Evolutionary conservation across 2,797 vertebrate genomes (phyloP).

Genomic region (Argya squamiceps): DNA sequence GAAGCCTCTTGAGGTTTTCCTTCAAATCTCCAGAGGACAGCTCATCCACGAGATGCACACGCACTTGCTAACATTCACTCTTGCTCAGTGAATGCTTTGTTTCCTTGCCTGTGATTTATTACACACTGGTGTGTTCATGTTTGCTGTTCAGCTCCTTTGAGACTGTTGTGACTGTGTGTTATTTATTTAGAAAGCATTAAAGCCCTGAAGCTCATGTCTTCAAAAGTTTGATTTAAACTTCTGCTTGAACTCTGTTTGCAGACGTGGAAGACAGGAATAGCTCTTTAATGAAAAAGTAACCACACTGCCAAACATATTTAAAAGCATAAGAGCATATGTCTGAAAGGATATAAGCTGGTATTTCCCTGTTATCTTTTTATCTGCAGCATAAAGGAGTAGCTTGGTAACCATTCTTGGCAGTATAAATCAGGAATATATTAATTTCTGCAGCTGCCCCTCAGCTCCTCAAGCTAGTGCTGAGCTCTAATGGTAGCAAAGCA

Average conservation of each 20-base stretch:
- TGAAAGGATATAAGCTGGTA: neutral
- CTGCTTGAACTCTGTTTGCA: neutral
- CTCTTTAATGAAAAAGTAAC: neutral
- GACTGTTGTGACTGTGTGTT: neutral
- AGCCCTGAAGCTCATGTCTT: neutral
- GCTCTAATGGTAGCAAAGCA: neutral
- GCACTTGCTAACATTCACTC: rapidly evolving
- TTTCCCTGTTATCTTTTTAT: neutral
- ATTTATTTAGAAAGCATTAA: neutral
- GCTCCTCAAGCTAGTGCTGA: neutral
- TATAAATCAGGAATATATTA: neutral
- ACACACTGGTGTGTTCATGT: neutral
- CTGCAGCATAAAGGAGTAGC: neutral
- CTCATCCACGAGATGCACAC: neutral
- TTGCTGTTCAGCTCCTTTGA: neutral
- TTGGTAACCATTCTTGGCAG: neutral
- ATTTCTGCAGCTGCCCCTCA: neutral
- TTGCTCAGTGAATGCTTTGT: neutral
- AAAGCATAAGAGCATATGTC: neutral
- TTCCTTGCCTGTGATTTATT: neutral
- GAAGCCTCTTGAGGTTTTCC: neutral
- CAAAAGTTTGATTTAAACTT: neutral
- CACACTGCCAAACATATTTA: neutral
- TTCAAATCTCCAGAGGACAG: neutral
- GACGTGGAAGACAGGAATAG: neutral